Conservation (phyloP, 2,888 invertebrate species). For the Drosophila nigritarsus region DNA sequence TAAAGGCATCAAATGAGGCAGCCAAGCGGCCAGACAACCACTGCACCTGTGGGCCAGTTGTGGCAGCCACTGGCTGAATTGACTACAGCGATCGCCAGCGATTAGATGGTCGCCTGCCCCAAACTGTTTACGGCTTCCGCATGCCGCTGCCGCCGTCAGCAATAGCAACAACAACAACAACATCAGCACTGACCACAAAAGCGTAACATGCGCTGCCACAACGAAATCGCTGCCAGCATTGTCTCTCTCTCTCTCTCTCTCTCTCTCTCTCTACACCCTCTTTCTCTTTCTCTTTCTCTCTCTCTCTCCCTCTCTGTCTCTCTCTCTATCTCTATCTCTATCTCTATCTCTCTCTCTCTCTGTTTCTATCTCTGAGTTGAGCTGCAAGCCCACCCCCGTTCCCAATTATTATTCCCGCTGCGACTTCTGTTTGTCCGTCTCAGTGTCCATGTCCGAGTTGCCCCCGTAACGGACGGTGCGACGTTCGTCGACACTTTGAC, state of each 20-base stretch:
- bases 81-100: constrained; percentile 49
- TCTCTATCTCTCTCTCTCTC: neutral
- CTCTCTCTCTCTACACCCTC: neutral
- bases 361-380: neutral
- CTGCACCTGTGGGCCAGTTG: constrained; percentile 65
- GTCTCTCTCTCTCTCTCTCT: neutral
- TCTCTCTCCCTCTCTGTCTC: neutral
- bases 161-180: constrained; percentile 12
- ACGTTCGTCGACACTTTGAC: constrained; percentile 78
- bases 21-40: constrained; percentile 44
- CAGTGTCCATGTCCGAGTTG: neutral
- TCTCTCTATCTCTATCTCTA: neutral
- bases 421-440: constrained; percentile 11
- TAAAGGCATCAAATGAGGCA: constrained; percentile 62
- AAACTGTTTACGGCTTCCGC: constrained; percentile 75
- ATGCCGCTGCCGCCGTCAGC: constrained; percentile 42
- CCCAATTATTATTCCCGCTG: constrained; percentile 24
- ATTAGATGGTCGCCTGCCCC: constrained; percentile 59
- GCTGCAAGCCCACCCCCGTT: neutral
- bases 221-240: constrained; percentile 48
- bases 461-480: constrained; percentile 13
- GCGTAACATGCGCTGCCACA: constrained; percentile 65
- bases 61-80: constrained; percentile 16
- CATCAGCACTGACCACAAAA: constrained; percentile 65
- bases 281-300: neutral